Percentiles rank a stretch among this genome's conserved stretches.
Conservation (phyloP, 2,888 invertebrate genomes). For the Molorchus minor region DNA sequence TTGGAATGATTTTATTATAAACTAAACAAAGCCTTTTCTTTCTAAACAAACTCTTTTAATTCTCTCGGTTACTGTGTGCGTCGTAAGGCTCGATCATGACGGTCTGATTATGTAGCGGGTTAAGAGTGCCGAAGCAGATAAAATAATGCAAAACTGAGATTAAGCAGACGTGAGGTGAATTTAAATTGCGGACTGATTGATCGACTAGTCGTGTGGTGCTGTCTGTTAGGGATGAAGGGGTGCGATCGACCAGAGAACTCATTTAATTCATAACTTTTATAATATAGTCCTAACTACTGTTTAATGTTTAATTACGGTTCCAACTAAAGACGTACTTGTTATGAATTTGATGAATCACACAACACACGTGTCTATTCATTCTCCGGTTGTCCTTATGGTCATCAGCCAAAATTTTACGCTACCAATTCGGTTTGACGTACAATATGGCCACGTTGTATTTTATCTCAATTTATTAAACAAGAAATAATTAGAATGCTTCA, state of each 20-base stretch:
- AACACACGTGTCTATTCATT: no score
- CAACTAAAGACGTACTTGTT: background rate
- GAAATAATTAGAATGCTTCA: no score
- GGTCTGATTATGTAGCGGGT: slow-evolving; percentile 42
- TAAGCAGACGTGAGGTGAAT: slow-evolving; percentile 63
- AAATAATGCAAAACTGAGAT: slow-evolving; percentile 63
- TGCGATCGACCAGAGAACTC: slow-evolving; percentile 16
- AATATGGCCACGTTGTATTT: no score
- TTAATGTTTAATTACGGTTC: slow-evolving; percentile 12
- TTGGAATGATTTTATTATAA: no score
- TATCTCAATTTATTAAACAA: no score
- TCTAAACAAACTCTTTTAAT: no score
- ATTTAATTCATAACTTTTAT: slow-evolving; percentile 37
- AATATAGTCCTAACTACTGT: slow-evolving; percentile 30
- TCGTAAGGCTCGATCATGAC: slow-evolving; percentile 3
- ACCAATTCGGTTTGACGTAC: no score
- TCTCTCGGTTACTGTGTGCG: no score
- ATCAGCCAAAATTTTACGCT: no score
- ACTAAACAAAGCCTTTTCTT: no score
- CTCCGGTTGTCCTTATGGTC: no score
- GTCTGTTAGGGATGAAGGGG: slow-evolving; percentile 40
- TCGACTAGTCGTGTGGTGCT: slow-evolving; percentile 52
- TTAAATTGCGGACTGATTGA: slow-evolving; percentile 56
- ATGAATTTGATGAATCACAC: no score
- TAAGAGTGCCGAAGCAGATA: slow-evolving; percentile 59